Evolutionary conservation across 37 sponge, comb jelly and placozoan species (phyloP).

Genomic region (Petrosia ficiformis): DNA sequence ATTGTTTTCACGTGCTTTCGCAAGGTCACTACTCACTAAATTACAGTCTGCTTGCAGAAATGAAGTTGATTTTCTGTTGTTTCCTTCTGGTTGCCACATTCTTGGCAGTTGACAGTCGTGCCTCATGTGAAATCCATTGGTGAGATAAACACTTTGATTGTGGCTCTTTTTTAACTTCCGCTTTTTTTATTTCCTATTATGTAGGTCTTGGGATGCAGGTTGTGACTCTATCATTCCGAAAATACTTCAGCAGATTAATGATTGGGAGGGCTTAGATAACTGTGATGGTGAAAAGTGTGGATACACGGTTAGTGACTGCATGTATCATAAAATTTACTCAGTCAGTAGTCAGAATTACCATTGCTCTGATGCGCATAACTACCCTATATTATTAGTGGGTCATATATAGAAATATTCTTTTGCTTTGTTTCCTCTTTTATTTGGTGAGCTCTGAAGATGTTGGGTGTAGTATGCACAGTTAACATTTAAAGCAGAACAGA

Average conservation of each 20-base stretch:
- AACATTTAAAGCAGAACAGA: no score
- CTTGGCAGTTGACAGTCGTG: constrained; percentile 54
- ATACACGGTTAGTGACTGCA: constrained; percentile 28
- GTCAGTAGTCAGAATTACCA: no score
- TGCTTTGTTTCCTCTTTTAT: not conserved
- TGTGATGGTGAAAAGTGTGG: constrained; percentile 43
- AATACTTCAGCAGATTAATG: constrained; percentile 39
- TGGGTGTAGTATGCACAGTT: no score
- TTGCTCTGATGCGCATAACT: no score
- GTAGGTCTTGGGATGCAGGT: constrained; percentile 46
- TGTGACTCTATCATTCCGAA: constrained; percentile 22
- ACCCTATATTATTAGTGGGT: not conserved
- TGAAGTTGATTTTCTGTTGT: not conserved
- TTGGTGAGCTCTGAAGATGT: no score
- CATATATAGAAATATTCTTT: not conserved
- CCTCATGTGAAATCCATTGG: constrained; percentile 84
- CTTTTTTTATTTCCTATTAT: not conserved
- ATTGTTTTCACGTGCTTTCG: no score
- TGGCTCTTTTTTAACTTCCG: not conserved
- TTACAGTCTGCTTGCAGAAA: no score
- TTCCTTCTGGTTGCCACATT: not conserved
- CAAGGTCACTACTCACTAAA: no score
- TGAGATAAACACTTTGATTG: constrained; percentile 24
- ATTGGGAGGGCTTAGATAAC: constrained; percentile 24
- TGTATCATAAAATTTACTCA: no score